A percentile compares a stretch with the other conserved stretches of the same genome.
Evolutionary conservation across 2,113 vertebrate species (phyloP).

Genomic region (Athene cunicularia): DNA sequence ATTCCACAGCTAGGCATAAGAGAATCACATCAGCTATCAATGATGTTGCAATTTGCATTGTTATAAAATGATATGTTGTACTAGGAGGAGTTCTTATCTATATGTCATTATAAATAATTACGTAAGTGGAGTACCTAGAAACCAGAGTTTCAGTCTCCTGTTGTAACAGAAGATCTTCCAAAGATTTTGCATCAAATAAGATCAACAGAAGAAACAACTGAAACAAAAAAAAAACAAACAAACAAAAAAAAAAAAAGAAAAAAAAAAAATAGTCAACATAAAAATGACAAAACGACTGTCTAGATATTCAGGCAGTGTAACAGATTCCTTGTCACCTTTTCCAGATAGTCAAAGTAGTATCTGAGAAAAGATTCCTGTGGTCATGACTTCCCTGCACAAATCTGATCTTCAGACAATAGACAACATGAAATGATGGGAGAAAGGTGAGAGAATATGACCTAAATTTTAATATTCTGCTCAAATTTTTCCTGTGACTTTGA

Average conservation of each 20-base stretch:
- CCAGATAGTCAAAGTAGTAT: neutral
- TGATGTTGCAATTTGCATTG: neutral
- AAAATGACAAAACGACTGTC: neutral
- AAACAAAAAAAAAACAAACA: neutral
- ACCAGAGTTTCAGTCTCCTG: neutral
- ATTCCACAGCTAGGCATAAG: neutral
- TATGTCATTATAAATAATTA: neutral
- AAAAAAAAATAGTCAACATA: neutral
- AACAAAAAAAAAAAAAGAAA: neutral
- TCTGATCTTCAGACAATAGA: neutral
- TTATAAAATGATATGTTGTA: neutral
- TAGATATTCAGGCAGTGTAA: neutral
- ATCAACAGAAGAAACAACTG: neutral
- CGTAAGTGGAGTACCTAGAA: neutral
- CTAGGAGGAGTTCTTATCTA: neutral
- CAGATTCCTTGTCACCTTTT: neutral
- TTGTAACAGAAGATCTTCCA: neutral
- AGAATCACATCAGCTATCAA: neutral
- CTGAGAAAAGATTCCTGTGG: neutral
- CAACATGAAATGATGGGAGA: neutral
- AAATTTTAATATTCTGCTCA: neutral
- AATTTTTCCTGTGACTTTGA: neutral
- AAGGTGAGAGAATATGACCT: neutral
- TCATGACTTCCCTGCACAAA: neutral
- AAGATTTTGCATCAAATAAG: neutral